Evolutionary conservation across 1,140 invertebrate genomes (phyloP).

Genomic region (Phenacoccus solenopsis): DNA sequence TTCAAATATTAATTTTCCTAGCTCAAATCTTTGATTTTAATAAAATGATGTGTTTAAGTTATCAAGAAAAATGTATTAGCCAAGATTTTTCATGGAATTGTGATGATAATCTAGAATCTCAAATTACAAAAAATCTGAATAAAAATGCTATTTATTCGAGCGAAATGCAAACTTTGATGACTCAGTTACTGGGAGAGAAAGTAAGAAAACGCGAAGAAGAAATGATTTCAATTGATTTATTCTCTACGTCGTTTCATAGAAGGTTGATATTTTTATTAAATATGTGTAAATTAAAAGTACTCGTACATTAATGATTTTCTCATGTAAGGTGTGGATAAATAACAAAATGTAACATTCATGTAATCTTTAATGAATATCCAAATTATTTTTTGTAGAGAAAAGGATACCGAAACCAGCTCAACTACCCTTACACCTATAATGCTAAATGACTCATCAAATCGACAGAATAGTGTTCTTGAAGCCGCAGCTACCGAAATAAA

Average conservation of each 20-base stretch:
- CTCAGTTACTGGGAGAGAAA: neutral
- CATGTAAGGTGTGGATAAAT: too few relatives aligned
- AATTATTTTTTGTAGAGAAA: neutral
- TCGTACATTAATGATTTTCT: too few relatives aligned
- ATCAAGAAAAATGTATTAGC: neutral
- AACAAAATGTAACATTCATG: too few relatives aligned
- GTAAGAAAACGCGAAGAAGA: neutral
- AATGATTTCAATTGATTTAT: neutral
- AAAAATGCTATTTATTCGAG: neutral
- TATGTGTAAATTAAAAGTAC: too few relatives aligned
- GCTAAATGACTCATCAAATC: neutral
- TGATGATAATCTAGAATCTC: neutral
- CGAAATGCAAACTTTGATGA: constrained; percentile 4
- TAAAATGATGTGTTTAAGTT: neutral
- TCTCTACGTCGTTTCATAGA: too few relatives aligned
- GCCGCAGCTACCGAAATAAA: neutral
- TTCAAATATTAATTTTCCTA: too few relatives aligned
- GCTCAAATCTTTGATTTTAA: neutral
- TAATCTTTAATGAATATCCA: too few relatives aligned
- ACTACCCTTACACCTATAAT: neutral
- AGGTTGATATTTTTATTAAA: too few relatives aligned
- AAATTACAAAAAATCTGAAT: neutral
- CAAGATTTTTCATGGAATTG: neutral
- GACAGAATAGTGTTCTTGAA: neutral
- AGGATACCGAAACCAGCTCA: neutral